Conservation (phyloP, 2,888 invertebrate genomes). For the Synergus japonicus region DNA sequence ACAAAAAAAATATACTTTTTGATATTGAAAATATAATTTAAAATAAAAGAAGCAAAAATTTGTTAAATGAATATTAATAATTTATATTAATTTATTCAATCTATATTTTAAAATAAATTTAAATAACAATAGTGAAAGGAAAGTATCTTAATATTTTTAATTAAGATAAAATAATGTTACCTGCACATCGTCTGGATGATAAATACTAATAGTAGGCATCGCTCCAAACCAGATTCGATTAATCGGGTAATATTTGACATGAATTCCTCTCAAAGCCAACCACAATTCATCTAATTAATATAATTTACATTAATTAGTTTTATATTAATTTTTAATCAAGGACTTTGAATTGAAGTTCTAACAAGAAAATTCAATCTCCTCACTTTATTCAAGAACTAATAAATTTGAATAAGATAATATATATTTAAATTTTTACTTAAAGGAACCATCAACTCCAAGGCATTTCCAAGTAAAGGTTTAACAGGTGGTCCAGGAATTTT, state of each 20-base stretch:
- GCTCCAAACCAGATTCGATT: slow-evolving; percentile 60
- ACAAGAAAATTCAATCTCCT: no score
- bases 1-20: not conserved
- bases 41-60: no score
- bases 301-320: not conserved
- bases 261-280: slow-evolving; percentile 49
- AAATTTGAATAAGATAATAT: no score
- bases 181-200: slow-evolving; percentile 70
- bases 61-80: no score
- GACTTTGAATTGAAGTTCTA: no score
- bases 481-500: slow-evolving; percentile 72
- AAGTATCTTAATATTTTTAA: not conserved
- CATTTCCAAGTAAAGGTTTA: slow-evolving; percentile 61
- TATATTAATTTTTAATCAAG: not conserved
- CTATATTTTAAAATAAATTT: no score
- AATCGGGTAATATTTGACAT: slow-evolving; percentile 64
- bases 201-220: slow-evolving; percentile 56
- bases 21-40: no score
- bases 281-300: slow-evolving; percentile 60
- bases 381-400: no score
- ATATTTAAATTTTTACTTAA: not conserved
- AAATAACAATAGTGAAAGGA: not conserved
- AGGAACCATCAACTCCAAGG: slow-evolving; percentile 33
- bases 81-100: no score
- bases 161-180: slow-evolving; percentile 50